Percentiles rank a stretch among this genome's conserved stretches.
Evolutionary conservation across 2,888 invertebrate species (phyloP).

Genomic region (Parthenolecanium corni): DNA sequence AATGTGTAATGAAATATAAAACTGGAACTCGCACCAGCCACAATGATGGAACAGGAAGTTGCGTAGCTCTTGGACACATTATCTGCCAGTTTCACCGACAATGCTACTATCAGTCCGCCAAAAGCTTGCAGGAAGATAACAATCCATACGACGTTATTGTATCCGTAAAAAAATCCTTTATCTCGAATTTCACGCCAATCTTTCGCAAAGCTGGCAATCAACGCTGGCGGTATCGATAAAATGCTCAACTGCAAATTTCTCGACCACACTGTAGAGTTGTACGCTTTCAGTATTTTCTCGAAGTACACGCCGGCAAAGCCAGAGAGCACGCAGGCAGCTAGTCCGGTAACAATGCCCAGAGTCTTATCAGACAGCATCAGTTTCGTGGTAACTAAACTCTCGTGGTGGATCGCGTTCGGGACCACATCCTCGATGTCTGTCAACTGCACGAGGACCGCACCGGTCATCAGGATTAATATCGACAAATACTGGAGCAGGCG

Average conservation of each 20-base stretch:
- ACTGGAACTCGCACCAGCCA: slow-evolving; percentile 87
- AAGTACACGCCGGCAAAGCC: slow-evolving; percentile 98
- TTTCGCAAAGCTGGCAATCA: slow-evolving; percentile 64
- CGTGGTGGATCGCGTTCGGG: not conserved
- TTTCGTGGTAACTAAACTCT: slow-evolving; percentile 30
- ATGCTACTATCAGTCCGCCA: slow-evolving; percentile 91
- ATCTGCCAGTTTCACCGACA: slow-evolving; percentile 98
- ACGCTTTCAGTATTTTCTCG: slow-evolving; percentile 93
- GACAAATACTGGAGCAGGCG: slow-evolving; percentile 77
- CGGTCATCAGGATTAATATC: slow-evolving; percentile 64
- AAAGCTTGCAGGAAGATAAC: slow-evolving; percentile 81
- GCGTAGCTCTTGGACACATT: slow-evolving; percentile 98
- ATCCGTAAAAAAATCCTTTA: slow-evolving; percentile 66
- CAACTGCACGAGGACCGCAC: slow-evolving; percentile 70
- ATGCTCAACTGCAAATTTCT: slow-evolving; percentile 92
- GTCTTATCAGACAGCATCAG: slow-evolving; percentile 55
- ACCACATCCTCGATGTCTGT: slow-evolving; percentile 34
- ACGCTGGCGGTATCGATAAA: slow-evolving; percentile 79
- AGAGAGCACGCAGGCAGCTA: slow-evolving; percentile 80
- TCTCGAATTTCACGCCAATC: slow-evolving; percentile 48
- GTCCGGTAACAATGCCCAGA: slow-evolving; percentile 67
- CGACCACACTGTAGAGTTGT: slow-evolving; percentile 90
- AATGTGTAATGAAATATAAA: slow-evolving; percentile 82
- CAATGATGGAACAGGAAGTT: slow-evolving; percentile 89
- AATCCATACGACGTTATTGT: slow-evolving; percentile 75